phyloP scores from a whole-genome alignment of 2,113 vertebrate species.

The Alligator sinensis region DNA sequence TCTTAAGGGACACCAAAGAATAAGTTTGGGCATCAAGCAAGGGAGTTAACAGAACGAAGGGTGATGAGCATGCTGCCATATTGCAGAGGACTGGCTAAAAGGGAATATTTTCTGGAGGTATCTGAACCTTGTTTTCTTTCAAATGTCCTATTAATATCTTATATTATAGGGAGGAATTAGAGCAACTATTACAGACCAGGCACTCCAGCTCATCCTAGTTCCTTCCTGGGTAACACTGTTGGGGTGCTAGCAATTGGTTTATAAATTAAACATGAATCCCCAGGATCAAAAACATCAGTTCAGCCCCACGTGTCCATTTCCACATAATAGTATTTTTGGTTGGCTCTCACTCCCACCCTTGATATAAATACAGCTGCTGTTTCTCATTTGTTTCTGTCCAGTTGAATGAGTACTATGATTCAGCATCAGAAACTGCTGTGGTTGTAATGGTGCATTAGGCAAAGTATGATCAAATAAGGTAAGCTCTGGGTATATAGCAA shows the following conservation, averaged over 20 bases:
- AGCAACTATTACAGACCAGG: not conserved
- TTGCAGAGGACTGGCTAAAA: not conserved
- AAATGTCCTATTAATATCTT: not conserved
- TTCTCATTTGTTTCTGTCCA: slow-evolving; percentile 45
- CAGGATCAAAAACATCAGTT: slow-evolving; percentile 30
- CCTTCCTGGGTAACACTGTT: not conserved
- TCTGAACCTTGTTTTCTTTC: not conserved
- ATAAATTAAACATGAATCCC: slow-evolving; percentile 47
- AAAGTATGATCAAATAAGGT: slow-evolving; percentile 48
- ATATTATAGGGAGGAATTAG: not conserved
- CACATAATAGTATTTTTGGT: slow-evolving; percentile 42
- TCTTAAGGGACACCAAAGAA: not conserved
- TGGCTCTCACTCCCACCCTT: slow-evolving; percentile 33
- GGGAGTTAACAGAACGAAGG: not conserved
- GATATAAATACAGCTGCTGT: slow-evolving; percentile 30
- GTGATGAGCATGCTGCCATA: not conserved
- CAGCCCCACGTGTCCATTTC: slow-evolving; percentile 16
- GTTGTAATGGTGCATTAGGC: not conserved
- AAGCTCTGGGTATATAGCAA: slow-evolving; percentile 54
- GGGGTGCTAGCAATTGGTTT: slow-evolving; percentile 25
- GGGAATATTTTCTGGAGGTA: not conserved
- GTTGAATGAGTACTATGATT: slow-evolving; percentile 16
- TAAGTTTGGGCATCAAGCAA: not conserved
- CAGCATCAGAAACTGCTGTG: not conserved
- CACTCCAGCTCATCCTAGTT: not conserved